Conservation (phyloP, 2,888 invertebrate genomes). For the Patella pellucida region DNA sequence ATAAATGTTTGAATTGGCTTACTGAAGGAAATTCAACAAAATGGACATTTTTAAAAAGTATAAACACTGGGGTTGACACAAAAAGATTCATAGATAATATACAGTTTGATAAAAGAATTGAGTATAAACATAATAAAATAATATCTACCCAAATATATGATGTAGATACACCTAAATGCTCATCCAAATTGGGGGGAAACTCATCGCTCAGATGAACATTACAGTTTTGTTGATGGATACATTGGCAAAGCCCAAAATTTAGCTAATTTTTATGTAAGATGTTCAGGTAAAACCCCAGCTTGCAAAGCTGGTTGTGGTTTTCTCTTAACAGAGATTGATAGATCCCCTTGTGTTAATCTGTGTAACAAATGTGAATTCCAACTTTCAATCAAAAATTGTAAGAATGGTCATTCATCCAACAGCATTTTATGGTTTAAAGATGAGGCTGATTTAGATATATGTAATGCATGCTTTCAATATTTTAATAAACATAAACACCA, state of each 20-base stretch:
- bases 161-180: neutral
- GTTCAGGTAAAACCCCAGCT: neutral
- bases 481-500: neutral
- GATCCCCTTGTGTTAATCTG: neutral
- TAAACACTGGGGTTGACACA: neutral
- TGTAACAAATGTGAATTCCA: neutral
- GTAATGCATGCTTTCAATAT: neutral
- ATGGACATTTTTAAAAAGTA: neutral
- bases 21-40: neutral
- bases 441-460: neutral
- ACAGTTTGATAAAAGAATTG: neutral
- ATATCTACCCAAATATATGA: neutral
- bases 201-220: neutral
- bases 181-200: neutral
- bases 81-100: neutral
- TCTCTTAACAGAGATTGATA: neutral
- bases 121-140: neutral
- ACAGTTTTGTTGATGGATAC: neutral
- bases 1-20: conserved; percentile 1
- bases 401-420: neutral
- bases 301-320: neutral
- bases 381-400: neutral
- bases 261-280: neutral
- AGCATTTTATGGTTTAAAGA: neutral
- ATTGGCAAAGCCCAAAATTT: neutral